A percentile compares a stretch with the other conserved stretches of the same genome.
phyloP scores from a whole-genome alignment of 2,888 invertebrate species.

The Orthosia gracilis region DNA sequence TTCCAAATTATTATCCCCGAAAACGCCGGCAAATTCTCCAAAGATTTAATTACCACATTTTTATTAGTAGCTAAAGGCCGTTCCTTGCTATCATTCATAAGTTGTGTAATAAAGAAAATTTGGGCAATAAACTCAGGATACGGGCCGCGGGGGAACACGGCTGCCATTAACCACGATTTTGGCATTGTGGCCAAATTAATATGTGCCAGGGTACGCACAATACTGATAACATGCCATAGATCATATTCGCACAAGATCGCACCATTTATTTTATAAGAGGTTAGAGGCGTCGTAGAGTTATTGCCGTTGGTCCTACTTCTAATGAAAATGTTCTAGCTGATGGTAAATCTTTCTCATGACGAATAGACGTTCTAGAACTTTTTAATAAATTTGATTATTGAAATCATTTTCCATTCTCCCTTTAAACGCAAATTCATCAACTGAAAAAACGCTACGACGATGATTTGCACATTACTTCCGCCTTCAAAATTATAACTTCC shows the following conservation, averaged over 20 bases:
- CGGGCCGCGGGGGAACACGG: conserved; percentile 68
- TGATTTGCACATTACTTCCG: no score
- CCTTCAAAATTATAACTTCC: conserved; percentile 15
- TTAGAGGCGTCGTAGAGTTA: conserved; percentile 7
- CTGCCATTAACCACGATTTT: conserved; percentile 75
- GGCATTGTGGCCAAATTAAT: conserved; percentile 78
- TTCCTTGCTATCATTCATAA: conserved; percentile 73
- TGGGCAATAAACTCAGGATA: conserved; percentile 77
- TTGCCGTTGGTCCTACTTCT: neutral
- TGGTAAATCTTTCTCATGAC: conserved; percentile 3
- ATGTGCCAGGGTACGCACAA: conserved; percentile 66
- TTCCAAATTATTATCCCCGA: conserved; percentile 62
- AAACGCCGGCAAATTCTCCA: conserved; percentile 64
- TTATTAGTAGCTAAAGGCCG: conserved; percentile 60
- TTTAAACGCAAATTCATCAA: neutral
- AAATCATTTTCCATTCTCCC: neutral
- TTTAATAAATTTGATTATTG: neutral
- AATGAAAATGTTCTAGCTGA: conserved; percentile 10
- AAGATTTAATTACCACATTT: conserved; percentile 76
- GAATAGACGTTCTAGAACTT: neutral
- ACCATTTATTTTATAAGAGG: conserved; percentile 38
- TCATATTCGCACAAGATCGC: conserved; percentile 53
- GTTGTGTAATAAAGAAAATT: conserved; percentile 81
- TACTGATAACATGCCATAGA: conserved; percentile 52
- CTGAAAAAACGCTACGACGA: no score